Conservation (phyloP, 2,797 vertebrate genomes). For the Paratrypauchen microcephalus region DNA sequence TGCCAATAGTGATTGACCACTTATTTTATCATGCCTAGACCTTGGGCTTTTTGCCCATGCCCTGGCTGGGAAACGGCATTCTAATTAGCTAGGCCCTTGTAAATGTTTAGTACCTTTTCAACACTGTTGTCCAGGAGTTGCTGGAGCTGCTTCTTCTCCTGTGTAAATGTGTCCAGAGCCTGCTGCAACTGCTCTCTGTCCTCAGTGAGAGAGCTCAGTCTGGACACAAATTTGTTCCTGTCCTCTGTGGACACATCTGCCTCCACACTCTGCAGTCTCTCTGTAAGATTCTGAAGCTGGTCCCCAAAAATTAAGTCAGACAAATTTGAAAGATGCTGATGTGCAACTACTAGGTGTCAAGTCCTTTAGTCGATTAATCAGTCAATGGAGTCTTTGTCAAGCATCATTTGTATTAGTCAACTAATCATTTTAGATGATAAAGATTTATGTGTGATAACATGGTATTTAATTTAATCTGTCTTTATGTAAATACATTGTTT, state of each 20-base stretch:
- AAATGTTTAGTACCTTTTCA: no score
- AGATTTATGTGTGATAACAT: no score
- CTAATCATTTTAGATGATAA: neutral
- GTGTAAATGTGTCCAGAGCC: conserved; percentile 50
- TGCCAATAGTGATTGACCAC: no score
- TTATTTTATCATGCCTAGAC: no score
- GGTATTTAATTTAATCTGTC: no score
- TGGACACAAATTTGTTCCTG: conserved; percentile 44
- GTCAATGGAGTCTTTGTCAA: neutral
- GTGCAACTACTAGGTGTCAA: neutral
- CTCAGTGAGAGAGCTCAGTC: conserved; percentile 59
- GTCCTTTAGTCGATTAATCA: neutral
- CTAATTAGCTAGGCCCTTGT: no score
- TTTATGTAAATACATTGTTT: no score
- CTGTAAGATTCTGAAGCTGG: neutral
- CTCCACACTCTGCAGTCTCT: neutral
- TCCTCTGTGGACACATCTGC: neutral
- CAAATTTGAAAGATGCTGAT: neutral
- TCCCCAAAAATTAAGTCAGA: neutral
- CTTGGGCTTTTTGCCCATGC: no score
- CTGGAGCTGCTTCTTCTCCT: conserved; percentile 65
- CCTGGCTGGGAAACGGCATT: no score
- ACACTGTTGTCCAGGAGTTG: conserved; percentile 58
- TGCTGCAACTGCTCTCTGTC: conserved; percentile 77
- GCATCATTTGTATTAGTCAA: neutral